These are phyloP conservation scores for Geococcyx californianus DNA, from an alignment of 2,113 vertebrate species.

Conservation along the genomic window DNA sequence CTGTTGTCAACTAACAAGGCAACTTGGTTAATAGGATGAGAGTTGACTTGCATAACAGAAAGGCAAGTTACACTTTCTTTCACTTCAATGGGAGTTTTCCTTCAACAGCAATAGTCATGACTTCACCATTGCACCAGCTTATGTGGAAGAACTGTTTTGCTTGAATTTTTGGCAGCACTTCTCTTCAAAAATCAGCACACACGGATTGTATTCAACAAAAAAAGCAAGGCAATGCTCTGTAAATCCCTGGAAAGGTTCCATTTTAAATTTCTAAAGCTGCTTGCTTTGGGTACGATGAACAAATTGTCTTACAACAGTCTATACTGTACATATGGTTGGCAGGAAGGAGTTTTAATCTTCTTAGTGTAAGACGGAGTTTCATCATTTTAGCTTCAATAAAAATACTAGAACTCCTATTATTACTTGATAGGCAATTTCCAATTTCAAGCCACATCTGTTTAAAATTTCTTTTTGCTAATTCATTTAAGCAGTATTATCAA, in stretches of 20 bases:
- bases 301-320: slow-evolving; percentile 17
- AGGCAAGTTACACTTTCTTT: neutral
- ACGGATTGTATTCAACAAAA: neutral
- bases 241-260: slow-evolving; percentile 17
- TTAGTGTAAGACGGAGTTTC: neutral
- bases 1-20: neutral
- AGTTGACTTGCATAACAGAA: neutral
- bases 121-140: neutral
- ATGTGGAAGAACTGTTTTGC: neutral
- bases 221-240: neutral
- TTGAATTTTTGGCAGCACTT: neutral
- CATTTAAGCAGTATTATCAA: neutral
- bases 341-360: slow-evolving; percentile 8
- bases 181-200: neutral
- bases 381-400: slow-evolving; percentile 14
- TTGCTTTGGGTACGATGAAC: slow-evolving; percentile 1
- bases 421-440: neutral
- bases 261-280: neutral
- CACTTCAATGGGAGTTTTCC: neutral
- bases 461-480: neutral
- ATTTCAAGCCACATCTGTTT: neutral
- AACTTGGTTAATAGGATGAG: neutral
- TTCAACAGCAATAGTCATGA: neutral
- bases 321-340: neutral
- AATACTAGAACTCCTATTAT: neutral